Evolutionary conservation across 2,797 vertebrate species (phyloP).

Genomic region (Schizopygopsis malacanthus): DNA sequence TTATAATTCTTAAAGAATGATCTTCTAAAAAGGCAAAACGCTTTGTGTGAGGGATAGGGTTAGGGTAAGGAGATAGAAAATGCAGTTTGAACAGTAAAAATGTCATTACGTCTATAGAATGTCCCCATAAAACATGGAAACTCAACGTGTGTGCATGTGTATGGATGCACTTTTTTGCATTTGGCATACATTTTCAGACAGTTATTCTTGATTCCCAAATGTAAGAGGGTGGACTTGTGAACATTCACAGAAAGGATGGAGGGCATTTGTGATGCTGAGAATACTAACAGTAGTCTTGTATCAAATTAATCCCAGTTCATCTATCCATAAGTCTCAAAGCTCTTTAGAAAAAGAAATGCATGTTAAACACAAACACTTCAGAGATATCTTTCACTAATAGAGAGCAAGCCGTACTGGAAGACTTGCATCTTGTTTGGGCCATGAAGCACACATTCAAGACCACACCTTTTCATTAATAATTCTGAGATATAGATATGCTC

Average conservation of each 20-base stretch:
- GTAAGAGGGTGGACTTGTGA: constrained; percentile 14
- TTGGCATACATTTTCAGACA: constrained; percentile 9
- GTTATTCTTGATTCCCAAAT: constrained; percentile 22
- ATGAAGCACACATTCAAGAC: not conserved
- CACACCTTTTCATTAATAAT: not conserved
- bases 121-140: not conserved
- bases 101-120: not conserved
- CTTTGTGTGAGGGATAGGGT: not conserved
- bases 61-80: not conserved
- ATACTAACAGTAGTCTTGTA: not conserved
- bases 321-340: not conserved
- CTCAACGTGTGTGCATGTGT: not conserved
- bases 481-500: not conserved
- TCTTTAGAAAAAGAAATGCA: not conserved
- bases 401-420: no score
- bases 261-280: constrained; percentile 4
- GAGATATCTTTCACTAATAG: not conserved
- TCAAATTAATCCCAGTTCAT: not conserved
- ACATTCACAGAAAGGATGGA: not conserved
- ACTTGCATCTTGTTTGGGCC: not conserved
- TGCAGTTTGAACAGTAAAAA: not conserved
- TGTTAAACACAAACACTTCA: not conserved
- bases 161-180: constrained; percentile 24
- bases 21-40: not conserved
- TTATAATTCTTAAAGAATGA: not conserved